Evolutionary conservation across 2,113 vertebrate genomes (phyloP), one percentile per base, ranked within the genome.

Genomic region (Megaceryle torquata): DNA sequence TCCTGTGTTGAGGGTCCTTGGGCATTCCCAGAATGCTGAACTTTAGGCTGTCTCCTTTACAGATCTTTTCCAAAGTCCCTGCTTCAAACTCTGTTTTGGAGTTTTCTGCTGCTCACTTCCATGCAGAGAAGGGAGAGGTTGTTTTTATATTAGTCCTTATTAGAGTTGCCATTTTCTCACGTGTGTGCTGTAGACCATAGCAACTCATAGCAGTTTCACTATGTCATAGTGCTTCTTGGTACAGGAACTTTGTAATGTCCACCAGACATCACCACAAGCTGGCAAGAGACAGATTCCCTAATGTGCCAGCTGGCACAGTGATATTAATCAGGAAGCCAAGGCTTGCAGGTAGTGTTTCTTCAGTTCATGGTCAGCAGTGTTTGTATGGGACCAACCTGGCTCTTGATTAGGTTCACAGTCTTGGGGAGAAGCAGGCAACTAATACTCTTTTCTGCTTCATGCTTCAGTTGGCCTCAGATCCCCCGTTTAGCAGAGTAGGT

Each of bases 301-400:
- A 16, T 51, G 18, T 74, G 53, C 67, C 44, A 68, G 17, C 33
- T 2, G 0, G 56, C 20, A 70, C 31, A 33, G 41, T 0, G 0
- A 28, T 53, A 25, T 9, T 70, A 25, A 13, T 51, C 19, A 67
- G 65, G 37, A 68, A 84, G 35, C 14, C 25, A 67, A 71, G 56
- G 48, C 9, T 63, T 63, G 43, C 41, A 70, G 5, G 12, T 35
- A 50, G 35, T 29, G 1, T 67, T 78, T 43, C 81, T 60, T 35
- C 60, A 25, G 48, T 53, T 78, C 57, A 25, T 5, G 7, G 39
- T 26, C 48, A 53, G n/a, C 59, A 31, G 48, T 11, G 22, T 17
- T 57, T 28, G 37, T 25, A 48, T 59, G 91, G 68, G 35, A 78
- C 50, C 56, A 88, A 44, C 46, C 72, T 76, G 72, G 37, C 37